phyloP scores from a whole-genome alignment of 2,888 invertebrate genomes.

The Epirrita christyi region DNA sequence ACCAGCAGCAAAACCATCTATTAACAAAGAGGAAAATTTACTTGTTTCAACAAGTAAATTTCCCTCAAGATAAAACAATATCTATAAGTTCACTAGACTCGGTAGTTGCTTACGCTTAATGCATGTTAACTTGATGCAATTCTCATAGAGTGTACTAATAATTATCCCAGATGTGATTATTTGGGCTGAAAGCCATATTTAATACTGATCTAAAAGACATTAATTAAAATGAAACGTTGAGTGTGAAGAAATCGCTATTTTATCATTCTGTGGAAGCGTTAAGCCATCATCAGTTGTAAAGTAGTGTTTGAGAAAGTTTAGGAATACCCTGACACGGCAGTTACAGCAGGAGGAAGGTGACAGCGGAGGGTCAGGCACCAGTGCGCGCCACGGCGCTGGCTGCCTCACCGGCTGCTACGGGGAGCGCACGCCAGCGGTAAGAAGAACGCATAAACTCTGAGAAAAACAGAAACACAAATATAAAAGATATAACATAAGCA shows the following conservation, averaged over 20 bases:
- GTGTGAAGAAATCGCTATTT: conserved; percentile 3
- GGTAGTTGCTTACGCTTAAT: conserved; percentile 60
- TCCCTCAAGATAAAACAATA: conserved; percentile 19
- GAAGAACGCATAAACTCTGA: conserved; percentile 51
- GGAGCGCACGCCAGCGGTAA: conserved; percentile 91
- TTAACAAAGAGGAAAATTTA: conserved; percentile 24
- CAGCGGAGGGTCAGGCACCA: conserved; percentile 79
- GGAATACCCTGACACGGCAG: conserved; percentile 69
- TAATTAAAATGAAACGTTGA: background rate
- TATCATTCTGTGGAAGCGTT: conserved; percentile 13
- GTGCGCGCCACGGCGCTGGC: conserved; percentile 87
- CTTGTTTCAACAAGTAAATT: conserved; percentile 18
- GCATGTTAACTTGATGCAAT: conserved; percentile 51
- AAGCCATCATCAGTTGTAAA: conserved; percentile 22
- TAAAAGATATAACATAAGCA: no score
- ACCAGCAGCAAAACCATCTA: conserved; percentile 23
- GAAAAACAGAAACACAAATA: no score
- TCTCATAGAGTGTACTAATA: conserved; percentile 10
- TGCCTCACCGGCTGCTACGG: conserved; percentile 90
- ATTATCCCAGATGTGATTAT: background rate
- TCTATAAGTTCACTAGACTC: conserved; percentile 40
- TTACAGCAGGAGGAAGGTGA: conserved; percentile 83
- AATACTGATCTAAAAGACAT: conserved; percentile 24
- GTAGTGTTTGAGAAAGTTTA: conserved; percentile 39
- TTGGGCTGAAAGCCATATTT: conserved; percentile 27